Base-by-base conservation (phyloP, 2,888 invertebrate genomes). In the Acheta domesticus region DNA sequence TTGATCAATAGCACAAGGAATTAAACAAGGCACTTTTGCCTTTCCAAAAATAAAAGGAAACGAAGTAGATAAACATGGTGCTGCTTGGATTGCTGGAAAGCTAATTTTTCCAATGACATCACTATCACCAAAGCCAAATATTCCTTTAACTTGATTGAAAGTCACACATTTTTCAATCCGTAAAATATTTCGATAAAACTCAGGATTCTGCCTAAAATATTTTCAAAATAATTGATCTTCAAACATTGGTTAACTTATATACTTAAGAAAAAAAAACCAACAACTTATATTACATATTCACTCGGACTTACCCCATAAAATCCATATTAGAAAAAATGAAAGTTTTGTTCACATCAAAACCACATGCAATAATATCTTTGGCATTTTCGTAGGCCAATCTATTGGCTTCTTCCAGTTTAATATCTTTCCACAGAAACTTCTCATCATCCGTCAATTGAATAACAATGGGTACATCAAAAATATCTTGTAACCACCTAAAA, bases 1-100 rank as follows among this genome's bases (percentile, higher is more conserved):
- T 88, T 99, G 99, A 89, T 99, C 99, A 83, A 99, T 99, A 12
- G 98, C 99, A 88, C 99, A 99, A 0, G 99, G 99, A 82, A 99
- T 97, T 4, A 97, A 89, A 85, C 94, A 94, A 5, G 92, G 93
- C 83, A 93, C 91, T 84, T 93, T 93, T 85, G 92, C 91, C 78
- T 91, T 89, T 1, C 91, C 93, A 86, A 99, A 99, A 85, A 98
- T 96, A 81, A 93, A 92, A 0, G 98, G 98, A 87, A 97, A 97
- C 14, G 95, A 93, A 2, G 93, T 93, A 0, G 95, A 95, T 83
- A 99, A 91, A 1, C 96, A 94, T 0, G 99, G 99, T 0, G 98
- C 96, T 0, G 99, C 99, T 88, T 99, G 98, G 62, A 96, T 93
- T 0, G 97, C 94, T 0, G 99, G 99, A 87, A 99, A 99, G 19